Evolutionary conservation across 2,113 vertebrate species (phyloP).

Genomic region (Hemiprocne comata): DNA sequence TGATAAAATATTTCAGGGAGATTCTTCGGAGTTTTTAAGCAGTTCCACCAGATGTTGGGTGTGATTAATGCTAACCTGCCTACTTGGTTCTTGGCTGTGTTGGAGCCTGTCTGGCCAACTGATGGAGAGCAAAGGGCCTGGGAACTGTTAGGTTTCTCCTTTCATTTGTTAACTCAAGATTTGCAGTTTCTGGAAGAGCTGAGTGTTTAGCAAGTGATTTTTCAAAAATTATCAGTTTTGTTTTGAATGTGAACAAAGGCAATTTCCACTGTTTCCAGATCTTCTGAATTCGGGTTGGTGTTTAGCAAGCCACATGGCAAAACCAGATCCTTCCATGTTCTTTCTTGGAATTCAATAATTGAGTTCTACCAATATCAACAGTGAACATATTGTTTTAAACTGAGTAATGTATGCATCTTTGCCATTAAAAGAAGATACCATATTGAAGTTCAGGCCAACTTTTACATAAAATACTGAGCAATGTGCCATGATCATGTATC

Average conservation of each 20-base stretch:
- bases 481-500: background rate
- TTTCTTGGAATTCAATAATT: background rate
- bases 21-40: background rate
- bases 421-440: background rate
- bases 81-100: background rate
- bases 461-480: background rate
- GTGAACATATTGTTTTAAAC: background rate
- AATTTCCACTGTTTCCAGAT: background rate
- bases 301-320: background rate
- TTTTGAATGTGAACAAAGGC: background rate
- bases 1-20: background rate
- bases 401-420: background rate
- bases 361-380: background rate
- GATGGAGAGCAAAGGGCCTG: background rate
- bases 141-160: background rate
- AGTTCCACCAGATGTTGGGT: background rate
- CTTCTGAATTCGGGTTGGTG: background rate
- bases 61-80: background rate
- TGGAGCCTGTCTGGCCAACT: background rate
- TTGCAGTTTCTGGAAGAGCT: background rate
- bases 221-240: background rate
- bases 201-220: background rate
- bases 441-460: background rate
- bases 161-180: background rate
- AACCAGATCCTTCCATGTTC: background rate